A percentile compares a stretch with the other conserved stretches of the same genome.
Evolutionary conservation across 2,888 invertebrate genomes (phyloP).

Genomic region (Tachina grossa): DNA sequence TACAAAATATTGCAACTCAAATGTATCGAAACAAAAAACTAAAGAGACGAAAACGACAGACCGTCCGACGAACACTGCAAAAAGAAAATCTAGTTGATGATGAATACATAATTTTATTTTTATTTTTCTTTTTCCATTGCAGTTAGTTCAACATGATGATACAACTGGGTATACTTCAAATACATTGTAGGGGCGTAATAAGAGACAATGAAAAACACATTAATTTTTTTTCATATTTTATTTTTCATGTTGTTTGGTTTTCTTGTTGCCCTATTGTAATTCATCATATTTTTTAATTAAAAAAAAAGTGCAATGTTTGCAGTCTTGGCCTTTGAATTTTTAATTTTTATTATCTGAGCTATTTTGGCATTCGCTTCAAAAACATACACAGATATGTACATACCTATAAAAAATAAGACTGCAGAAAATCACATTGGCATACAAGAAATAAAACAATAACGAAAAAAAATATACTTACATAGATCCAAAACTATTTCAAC

Average conservation of each 20-base stretch:
- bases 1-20: constrained; percentile 47
- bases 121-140: too few relatives aligned
- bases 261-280: constrained; percentile 57
- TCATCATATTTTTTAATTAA: constrained; percentile 63
- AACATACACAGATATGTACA: too few relatives aligned
- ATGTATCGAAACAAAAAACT: constrained; percentile 53
- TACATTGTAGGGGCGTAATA: constrained; percentile 50
- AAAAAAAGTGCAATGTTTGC: constrained; percentile 70
- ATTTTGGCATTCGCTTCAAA: constrained; percentile 64
- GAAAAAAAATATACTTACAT: constrained; percentile 12
- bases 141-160: constrained; percentile 46
- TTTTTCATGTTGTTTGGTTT: constrained; percentile 29
- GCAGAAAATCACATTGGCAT: constrained; percentile 25
- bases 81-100: constrained; percentile 51
- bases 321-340: constrained; percentile 72
- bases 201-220: constrained; percentile 62
- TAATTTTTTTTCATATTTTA: background rate
- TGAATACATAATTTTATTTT: background rate
- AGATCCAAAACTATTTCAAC: constrained; percentile 40
- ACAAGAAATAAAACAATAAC: constrained; percentile 10
- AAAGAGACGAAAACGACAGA: constrained; percentile 30
- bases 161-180: constrained; percentile 43
- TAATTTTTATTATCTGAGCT: constrained; percentile 63
- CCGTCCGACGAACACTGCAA: background rate
- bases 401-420: constrained; percentile 13